These are phyloP conservation scores for Drosophila planitibia DNA, from an alignment of 2,888 invertebrate species.

Conservation along the genomic window DNA sequence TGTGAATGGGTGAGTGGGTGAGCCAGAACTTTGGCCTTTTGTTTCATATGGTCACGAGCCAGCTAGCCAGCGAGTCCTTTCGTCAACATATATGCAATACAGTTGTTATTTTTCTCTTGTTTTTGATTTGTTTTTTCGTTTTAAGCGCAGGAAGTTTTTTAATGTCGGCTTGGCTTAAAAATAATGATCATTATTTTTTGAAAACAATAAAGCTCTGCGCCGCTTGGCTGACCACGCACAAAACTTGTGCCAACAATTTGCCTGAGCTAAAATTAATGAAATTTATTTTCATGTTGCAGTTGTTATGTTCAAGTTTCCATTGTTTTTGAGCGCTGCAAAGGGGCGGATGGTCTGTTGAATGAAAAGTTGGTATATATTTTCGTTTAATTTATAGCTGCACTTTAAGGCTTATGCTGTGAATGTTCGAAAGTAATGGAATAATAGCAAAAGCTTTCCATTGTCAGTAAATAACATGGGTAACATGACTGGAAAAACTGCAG, in stretches of 20 bases:
- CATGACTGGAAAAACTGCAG: slow-evolving; percentile 48
- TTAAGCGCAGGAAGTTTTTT: slow-evolving; percentile 26
- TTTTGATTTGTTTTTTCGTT: slow-evolving; percentile 5
- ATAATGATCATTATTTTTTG: slow-evolving; percentile 67
- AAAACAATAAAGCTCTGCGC: slow-evolving; percentile 59
- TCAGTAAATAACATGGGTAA: slow-evolving; percentile 45
- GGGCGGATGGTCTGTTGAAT: slow-evolving; percentile 19
- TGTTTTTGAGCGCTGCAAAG: slow-evolving; percentile 26
- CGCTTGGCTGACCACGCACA: slow-evolving; percentile 54
- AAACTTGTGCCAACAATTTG: slow-evolving; percentile 60
- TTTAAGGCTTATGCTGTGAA: slow-evolving; percentile 26
- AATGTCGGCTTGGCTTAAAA: slow-evolving; percentile 47
- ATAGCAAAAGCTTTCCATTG: slow-evolving; percentile 63
- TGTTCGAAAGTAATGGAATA: slow-evolving; percentile 31
- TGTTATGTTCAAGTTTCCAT: slow-evolving; percentile 52
- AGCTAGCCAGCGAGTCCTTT: slow-evolving; percentile 20
- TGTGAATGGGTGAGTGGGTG: slow-evolving; percentile 2
- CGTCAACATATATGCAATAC: slow-evolving; percentile 43
- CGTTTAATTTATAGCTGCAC: slow-evolving; percentile 63
- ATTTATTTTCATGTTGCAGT: slow-evolving; percentile 56
- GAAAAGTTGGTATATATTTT: slow-evolving; percentile 39
- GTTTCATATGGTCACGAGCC: slow-evolving; percentile 36
- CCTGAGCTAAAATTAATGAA: slow-evolving; percentile 65
- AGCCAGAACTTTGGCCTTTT: slow-evolving; percentile 24
- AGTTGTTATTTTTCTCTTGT: slow-evolving; percentile 27